Evolutionary conservation across 2,797 vertebrate species (phyloP).

Genomic region (Labeo calbasu): DNA sequence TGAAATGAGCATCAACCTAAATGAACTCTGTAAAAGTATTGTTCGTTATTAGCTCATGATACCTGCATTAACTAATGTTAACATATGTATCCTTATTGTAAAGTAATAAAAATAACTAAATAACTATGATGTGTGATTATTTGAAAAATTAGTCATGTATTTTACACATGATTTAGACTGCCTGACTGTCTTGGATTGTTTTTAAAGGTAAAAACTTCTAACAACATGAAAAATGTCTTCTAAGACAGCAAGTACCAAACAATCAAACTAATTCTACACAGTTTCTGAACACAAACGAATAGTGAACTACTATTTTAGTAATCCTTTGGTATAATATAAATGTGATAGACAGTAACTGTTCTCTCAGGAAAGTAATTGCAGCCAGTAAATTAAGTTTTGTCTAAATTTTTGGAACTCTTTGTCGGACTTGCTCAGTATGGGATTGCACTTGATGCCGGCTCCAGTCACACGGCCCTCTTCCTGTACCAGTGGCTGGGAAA

Average conservation of each 20-base stretch:
- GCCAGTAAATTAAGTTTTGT: neutral
- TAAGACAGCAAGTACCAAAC: neutral
- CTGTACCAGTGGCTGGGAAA: constrained; percentile 84
- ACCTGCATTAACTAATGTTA: too few species aligned
- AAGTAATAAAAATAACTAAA: too few species aligned
- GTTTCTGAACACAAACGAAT: too few species aligned
- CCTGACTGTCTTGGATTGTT: too few species aligned
- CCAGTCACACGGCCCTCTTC: constrained; percentile 84
- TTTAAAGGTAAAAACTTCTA: neutral
- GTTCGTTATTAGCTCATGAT: too few species aligned
- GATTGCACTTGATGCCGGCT: constrained; percentile 86
- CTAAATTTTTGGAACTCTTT: constrained; percentile 2
- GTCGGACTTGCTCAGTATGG: constrained; percentile 76
- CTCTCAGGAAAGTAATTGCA: neutral
- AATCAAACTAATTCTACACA: neutral
- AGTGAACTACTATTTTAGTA: neutral
- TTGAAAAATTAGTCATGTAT: neutral
- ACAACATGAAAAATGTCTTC: neutral
- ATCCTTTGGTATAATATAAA: neutral
- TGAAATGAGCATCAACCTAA: neutral
- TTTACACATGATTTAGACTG: neutral
- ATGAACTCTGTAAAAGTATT: neutral
- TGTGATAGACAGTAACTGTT: neutral
- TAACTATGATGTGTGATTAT: too few species aligned
- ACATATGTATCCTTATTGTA: too few species aligned